Base-by-base conservation (phyloP, 2,113 vertebrate species). In the Amphiprion ocellaris region DNA sequence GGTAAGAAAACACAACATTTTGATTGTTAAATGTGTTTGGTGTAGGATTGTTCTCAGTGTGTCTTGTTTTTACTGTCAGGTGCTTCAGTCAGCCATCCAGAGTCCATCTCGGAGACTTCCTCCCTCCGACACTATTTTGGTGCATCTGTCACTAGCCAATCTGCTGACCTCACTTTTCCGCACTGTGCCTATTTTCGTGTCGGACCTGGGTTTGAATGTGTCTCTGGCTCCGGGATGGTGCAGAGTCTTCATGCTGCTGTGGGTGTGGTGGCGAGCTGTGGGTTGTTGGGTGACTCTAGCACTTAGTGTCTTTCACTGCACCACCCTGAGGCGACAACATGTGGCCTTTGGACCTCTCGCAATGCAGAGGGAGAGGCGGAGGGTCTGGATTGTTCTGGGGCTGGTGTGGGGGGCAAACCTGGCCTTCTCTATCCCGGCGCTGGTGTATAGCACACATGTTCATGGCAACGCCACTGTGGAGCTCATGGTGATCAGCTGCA, bases 401-500 rank as follows among this genome's bases (percentile, higher is more conserved):
- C 11, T 91, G 16, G 93, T 95, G 49, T 96, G 95, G 95, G 91
- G 63, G 0, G 83, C 50, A 1, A 96, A 95, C 73, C 79, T 96
- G 39, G 90, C 74, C 44, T 94, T 94, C 71, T 94, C 94, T 0
- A 21, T 92, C 4, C 94, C 94, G 0, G 95, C 94, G 1, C 85
- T 95, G 16, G 67, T 93, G 0, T 95, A 87, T 33, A 92, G 79
- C 74, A 92, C 89, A 3, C 92, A 92, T 1, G 84, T 93, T 47
- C 50, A 81, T 0, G 86, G 89, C 23, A 96, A 96, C 37, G n/a
- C 56, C 64, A 96, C 94, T 0, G 92, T 93, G 41, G 86, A 94
- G 83, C 80, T 96, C 33, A 96, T 95, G 95, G 94, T 96, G 72
- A 95, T 96, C 71, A 96, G 95, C 85, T 94, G 94, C 76, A 95